phyloP scores from a whole-genome alignment of 1,140 invertebrate species.

The Drosophila trapezifrons region DNA sequence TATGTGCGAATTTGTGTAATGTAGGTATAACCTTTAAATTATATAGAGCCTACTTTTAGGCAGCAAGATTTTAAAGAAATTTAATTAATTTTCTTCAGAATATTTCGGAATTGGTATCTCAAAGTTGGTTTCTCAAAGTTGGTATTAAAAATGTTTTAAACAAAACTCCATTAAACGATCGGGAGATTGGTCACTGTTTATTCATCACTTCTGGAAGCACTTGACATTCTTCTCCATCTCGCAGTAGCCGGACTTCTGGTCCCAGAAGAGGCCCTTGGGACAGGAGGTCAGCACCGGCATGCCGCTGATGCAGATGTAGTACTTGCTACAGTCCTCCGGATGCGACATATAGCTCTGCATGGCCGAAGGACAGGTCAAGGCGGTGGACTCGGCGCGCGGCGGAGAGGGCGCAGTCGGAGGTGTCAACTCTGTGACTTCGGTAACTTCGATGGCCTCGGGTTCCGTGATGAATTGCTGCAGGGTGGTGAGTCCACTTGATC shows the following conservation, averaged over 20 bases:
- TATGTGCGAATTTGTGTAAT: neutral
- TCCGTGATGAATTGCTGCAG: constrained; percentile 21
- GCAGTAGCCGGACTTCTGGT: constrained; percentile 66
- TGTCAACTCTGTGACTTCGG: constrained; percentile 10
- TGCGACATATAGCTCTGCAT: constrained; percentile 71
- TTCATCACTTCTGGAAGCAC: constrained; percentile 59
- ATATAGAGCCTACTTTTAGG: neutral
- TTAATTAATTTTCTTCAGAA: neutral
- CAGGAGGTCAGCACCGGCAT: constrained; percentile 74
- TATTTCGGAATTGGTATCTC: no score
- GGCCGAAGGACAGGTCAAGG: constrained; percentile 53
- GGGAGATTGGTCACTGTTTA: constrained; percentile 20
- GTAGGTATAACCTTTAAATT: neutral
- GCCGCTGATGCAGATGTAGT: constrained; percentile 76
- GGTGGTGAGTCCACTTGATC: constrained; percentile 24
- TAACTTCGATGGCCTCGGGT: constrained; percentile 7
- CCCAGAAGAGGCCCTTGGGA: constrained; percentile 72
- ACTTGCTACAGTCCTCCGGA: constrained; percentile 72
- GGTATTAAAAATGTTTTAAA: neutral
- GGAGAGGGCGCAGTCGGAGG: constrained; percentile 10
- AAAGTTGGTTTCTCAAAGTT: neutral
- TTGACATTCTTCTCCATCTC: constrained; percentile 67
- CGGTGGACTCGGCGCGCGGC: constrained; percentile 22
- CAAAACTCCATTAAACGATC: neutral
- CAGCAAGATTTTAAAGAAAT: neutral